phyloP scores from a whole-genome alignment of 2,888 invertebrate genomes.

The Orchesella flavescens region DNA sequence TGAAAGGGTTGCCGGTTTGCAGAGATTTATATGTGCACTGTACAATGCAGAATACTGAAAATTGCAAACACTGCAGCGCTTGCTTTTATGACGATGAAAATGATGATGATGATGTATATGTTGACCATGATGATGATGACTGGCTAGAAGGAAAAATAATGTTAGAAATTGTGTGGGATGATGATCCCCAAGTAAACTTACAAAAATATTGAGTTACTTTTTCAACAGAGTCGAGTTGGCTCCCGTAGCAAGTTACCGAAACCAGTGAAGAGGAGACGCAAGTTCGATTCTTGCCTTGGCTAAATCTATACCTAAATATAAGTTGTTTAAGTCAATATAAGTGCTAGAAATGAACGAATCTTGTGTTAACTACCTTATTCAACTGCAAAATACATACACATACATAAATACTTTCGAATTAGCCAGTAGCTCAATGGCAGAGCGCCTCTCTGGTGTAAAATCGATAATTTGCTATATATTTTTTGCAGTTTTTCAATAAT shows the following conservation, averaged over 20 bases:
- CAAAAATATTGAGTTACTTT: constrained; percentile 44
- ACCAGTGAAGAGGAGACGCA: constrained; percentile 65
- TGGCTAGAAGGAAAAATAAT: neutral
- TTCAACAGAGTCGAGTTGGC: constrained; percentile 56
- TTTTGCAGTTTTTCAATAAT: constrained; percentile 5
- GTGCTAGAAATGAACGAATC: constrained; percentile 60
- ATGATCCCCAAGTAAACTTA: constrained; percentile 61
- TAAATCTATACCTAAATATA: constrained; percentile 59
- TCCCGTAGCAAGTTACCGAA: constrained; percentile 54
- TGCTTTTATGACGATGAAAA: constrained; percentile 14
- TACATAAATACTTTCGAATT: constrained; percentile 34
- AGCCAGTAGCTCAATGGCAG: constrained; percentile 67
- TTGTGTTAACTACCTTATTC: constrained; percentile 63
- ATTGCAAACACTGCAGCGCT: neutral
- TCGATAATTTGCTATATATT: constrained; percentile 45
- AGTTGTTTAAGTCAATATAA: constrained; percentile 64
- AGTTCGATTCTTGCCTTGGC: constrained; percentile 67
- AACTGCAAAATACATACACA: constrained; percentile 51
- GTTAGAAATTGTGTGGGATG: constrained; percentile 49
- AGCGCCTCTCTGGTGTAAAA: constrained; percentile 64
- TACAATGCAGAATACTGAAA: neutral
- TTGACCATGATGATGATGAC: constrained; percentile 43
- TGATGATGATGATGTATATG: neutral
- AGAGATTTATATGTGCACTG: neutral
- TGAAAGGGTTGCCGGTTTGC: constrained; percentile 1